Conservation (phyloP, 2,113 vertebrate genomes). For the Heloderma charlesbogerti region DNA sequence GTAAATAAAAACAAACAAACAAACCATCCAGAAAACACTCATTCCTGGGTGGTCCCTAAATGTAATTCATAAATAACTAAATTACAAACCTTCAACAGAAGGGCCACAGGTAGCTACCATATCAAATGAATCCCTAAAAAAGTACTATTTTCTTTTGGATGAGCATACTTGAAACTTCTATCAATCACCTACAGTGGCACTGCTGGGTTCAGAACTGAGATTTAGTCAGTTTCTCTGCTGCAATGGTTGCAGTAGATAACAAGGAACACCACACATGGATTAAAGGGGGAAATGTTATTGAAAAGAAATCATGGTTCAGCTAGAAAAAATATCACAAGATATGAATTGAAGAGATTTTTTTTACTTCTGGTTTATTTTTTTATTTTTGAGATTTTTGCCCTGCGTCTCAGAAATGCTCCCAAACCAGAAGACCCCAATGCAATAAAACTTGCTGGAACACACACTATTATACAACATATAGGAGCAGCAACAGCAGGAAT, state of each 20-base stretch:
- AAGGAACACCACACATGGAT: not conserved
- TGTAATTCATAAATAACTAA: not conserved
- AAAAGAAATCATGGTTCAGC: not conserved
- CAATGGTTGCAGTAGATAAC: not conserved
- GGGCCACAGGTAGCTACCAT: not conserved
- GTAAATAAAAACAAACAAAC: no score
- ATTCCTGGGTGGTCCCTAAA: no score
- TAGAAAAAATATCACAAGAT: not conserved
- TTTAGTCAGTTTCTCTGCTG: not conserved
- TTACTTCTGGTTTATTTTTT: not conserved
- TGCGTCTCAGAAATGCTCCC: not conserved
- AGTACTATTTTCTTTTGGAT: not conserved
- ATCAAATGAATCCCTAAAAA: not conserved
- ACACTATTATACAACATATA: no score
- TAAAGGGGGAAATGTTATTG: not conserved
- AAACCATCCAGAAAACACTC: no score
- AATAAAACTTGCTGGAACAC: not conserved
- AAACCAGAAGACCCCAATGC: not conserved
- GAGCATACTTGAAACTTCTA: not conserved
- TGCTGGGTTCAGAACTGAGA: not conserved
- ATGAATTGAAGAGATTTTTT: not conserved
- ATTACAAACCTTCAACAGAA: not conserved
- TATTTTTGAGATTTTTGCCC: not conserved
- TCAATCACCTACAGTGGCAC: not conserved
- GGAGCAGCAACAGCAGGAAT: not conserved